A percentile compares a stretch with the other conserved stretches of the same genome.
These are phyloP conservation scores for Chloroceryle amazona DNA, from an alignment of 2,797 vertebrate genomes.

Conservation along the genomic window DNA sequence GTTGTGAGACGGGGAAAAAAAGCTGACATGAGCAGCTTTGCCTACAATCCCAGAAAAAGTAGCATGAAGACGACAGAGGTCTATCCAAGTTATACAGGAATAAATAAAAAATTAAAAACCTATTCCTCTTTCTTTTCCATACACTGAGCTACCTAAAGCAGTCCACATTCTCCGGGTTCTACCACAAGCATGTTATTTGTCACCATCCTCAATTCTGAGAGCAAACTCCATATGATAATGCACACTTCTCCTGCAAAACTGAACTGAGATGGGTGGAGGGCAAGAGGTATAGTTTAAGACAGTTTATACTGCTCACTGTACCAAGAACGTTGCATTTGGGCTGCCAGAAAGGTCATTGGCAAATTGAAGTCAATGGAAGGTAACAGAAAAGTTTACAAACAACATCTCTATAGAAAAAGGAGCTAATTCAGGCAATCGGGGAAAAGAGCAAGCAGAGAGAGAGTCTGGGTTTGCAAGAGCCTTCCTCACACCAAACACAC, in stretches of 20 bases:
- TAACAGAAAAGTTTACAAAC: constrained; percentile 21
- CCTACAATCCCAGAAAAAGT: not conserved
- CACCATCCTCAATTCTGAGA: not conserved
- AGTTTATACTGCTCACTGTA: not conserved
- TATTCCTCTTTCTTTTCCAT: not conserved
- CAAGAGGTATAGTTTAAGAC: not conserved
- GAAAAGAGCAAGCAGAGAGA: not conserved
- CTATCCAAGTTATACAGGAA: rapidly evolving
- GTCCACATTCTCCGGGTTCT: rapidly evolving
- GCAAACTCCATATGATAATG: not conserved
- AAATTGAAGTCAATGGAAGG: constrained; percentile 9
- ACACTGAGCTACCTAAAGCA: not conserved
- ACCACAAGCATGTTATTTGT: not conserved
- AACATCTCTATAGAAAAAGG: not conserved
- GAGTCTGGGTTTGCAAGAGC: not conserved
- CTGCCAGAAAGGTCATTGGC: constrained; percentile 12
- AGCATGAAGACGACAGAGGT: not conserved
- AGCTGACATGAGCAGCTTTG: not conserved
- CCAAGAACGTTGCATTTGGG: not conserved
- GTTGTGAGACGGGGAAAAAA: not conserved
- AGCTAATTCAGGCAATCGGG: not conserved
- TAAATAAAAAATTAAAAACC: not conserved
- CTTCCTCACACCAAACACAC: not conserved
- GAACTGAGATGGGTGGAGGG: constrained; percentile 14
- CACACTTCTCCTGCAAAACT: not conserved